Evolutionary conservation across 1,140 invertebrate species (phyloP).

Genomic region (Hestina assimilis): DNA sequence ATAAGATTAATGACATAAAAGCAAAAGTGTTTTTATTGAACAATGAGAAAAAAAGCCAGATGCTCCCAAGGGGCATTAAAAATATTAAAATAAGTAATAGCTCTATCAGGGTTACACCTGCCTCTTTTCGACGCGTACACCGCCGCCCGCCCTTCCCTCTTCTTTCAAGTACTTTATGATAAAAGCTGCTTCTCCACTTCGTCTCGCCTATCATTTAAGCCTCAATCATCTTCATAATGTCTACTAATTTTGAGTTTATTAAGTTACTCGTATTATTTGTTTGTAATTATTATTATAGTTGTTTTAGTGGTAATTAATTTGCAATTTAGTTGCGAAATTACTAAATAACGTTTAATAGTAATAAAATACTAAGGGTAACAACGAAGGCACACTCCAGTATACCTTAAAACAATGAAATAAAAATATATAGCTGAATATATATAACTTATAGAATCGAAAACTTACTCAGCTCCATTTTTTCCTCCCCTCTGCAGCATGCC

Average conservation of each 20-base stretch:
- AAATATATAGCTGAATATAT: not conserved
- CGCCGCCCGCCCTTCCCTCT: not conserved
- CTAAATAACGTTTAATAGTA: too few species aligned
- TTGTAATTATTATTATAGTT: too few species aligned
- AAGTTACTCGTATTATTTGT: not conserved
- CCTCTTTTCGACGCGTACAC: slow-evolving; percentile 22
- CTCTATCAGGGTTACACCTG: slow-evolving; percentile 65
- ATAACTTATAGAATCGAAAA: slow-evolving; percentile 23
- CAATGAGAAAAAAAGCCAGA: slow-evolving; percentile 35
- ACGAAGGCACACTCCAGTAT: not conserved
- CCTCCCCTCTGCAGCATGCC: slow-evolving; percentile 78
- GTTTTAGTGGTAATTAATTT: too few species aligned
- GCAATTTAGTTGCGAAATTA: too few species aligned
- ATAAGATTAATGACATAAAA: slow-evolving; percentile 5
- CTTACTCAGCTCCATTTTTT: slow-evolving; percentile 78
- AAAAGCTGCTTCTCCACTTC: slow-evolving; percentile 14
- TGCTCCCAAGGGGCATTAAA: slow-evolving; percentile 53
- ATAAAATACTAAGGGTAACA: too few species aligned
- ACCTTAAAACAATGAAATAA: not conserved
- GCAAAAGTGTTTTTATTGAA: slow-evolving; percentile 42
- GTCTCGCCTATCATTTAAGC: slow-evolving; percentile 12
- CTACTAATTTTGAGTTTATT: not conserved
- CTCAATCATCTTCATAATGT: slow-evolving; percentile 4
- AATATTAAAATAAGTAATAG: slow-evolving; percentile 72
- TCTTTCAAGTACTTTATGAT: slow-evolving; percentile 21